Evolutionary conservation across 2,797 vertebrate genomes (phyloP), one percentile per base, ranked within the genome.

Genomic region (Phataginus tetradactyla): DNA sequence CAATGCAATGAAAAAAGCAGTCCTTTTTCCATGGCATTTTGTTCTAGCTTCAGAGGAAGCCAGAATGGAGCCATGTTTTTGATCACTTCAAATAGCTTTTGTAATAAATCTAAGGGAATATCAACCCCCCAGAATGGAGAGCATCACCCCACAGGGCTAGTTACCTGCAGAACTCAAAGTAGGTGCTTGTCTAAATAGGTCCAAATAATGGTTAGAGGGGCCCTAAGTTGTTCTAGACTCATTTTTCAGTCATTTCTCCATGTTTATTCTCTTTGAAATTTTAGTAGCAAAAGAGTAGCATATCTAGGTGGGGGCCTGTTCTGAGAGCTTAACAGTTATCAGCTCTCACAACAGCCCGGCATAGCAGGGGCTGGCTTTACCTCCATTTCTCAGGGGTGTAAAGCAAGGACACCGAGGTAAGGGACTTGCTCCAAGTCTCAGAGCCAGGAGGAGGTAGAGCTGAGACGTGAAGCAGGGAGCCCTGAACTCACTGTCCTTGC

Each of bases 91-190:
- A 39, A 74, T 21, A 15, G 13, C 18, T 90, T 83, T 42, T 51
- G 4, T 45, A 34, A 21, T 17, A 69, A 51, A 21, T 14, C 27
- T 29, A n/a, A 34, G 49, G 59, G 57, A 85, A 71, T 64, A 18
- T 11, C 37, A 55, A 23, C 11, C 32, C 8, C 37, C 14, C 57
- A 32, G 49, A 32, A 1, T 23, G 27, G n/a, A 71, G 29, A 34
- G 1, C 7, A 8, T n/a, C 34, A 3, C 11, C 7, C 27, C 42
- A 0, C 0, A 1, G 8, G 53, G 10, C 14, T 12, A 34, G 2
- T 4, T 2, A 13, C 7, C 1, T 1, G 8, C 59, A 17, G 25
- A 4, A 42, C 12, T 29, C 15, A 15, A 80, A 27, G 61, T 4
- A 21, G 27, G 23, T 6, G 7, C 15, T 69, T 45, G 45, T 45